Base-by-base conservation (phyloP, 2,888 invertebrate species). In the Stenolophus ochropezus region DNA sequence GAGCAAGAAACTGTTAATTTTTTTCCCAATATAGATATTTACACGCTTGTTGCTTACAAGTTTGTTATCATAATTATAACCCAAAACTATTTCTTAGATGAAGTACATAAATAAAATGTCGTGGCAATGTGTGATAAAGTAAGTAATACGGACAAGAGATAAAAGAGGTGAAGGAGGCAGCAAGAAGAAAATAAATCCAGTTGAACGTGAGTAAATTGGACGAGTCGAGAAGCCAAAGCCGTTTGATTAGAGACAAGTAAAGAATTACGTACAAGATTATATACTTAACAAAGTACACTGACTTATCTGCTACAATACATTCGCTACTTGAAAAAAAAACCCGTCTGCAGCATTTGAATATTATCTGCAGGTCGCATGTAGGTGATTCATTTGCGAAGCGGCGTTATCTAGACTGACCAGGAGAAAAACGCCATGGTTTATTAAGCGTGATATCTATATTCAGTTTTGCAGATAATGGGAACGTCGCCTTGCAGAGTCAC, bases 401-500 rank as follows among this genome's bases (percentile, higher is more conserved):
- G 0, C 20, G 65, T 69, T 69, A 69, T 69, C 65, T 69, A 69
- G 16, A 18, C 65, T 33, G 65, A 69, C 65, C 65, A 21, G 16
- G 18, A 33, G 65, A 69, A 69, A 69, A 69, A 69, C 65, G 33
- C 65, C 16, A 51, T 74, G 49, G n/a, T 73, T 73, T 73, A 73
- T 73, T 73, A 73, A 49, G 49, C 49, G 74, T 53, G 74, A 74
- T 74, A 53, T 74, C 74, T 53, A 49, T 74, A 49, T 74, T 33
- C 33, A 69, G 33, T 69, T 18, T 33, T 18, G 65, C 33, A 74
- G 74, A 74, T 74, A 74, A 74, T 49, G 74, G 42, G 74, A 74
- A 8, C 74, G 51, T 74, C 53, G 74, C 74, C 74, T 53, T 25
- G n/a, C 23, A 61, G 61, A 69, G 65, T 69, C 65, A 69, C 65